Base-by-base conservation (phyloP, 1,140 invertebrate genomes). In the Solen grandis region DNA sequence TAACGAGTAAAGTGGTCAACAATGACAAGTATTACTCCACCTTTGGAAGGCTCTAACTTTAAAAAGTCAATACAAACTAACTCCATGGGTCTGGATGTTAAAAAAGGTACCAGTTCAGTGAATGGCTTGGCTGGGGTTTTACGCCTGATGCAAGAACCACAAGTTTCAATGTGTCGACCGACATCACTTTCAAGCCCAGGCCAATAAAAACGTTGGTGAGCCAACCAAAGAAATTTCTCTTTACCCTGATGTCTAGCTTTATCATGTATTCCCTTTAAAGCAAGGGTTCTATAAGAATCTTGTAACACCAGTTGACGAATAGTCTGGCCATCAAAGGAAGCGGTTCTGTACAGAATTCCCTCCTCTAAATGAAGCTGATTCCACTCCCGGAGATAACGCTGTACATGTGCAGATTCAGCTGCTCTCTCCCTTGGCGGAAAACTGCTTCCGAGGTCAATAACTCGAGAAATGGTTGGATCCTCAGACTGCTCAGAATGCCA, bases 51-150 rank as follows among this genome's bases (percentile, higher is more conserved):
- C 3, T 66, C n/a, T 5, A 66, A 5, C 13, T 13, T 38, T 13
- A 66, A 38, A 25, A 38, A 66, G 35, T 66, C 63, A 3, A 66
- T 38, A 66, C 63, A 38, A 22, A 66, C 4, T 19, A 66, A 25
- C n/a, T n/a, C n/a, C n/a, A n/a, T n/a, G n/a, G n/a, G n/a, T n/a
- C n/a, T n/a, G n/a, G n/a, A n/a, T n/a, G 33, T 35, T 35, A 35
- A 2, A 3, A 14, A 16, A 13, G 25, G 63, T 16, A 66, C n/a
- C 19, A 36, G 63, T 66, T 36, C 33, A 19, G 63, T n/a, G 2
- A 22, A 2, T 22, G 14, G 8, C 13, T 5, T 31, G 63, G 29
- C 35, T 66, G 31, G 63, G 4, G 63, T 35, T 22, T 66, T 66
- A 5, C 33, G 63, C 2, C n/a, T n/a, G n/a, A n/a, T n/a, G n/a